Evolutionary conservation across 2,888 invertebrate genomes (phyloP).

Genomic region (Hypomecis atomaria): DNA sequence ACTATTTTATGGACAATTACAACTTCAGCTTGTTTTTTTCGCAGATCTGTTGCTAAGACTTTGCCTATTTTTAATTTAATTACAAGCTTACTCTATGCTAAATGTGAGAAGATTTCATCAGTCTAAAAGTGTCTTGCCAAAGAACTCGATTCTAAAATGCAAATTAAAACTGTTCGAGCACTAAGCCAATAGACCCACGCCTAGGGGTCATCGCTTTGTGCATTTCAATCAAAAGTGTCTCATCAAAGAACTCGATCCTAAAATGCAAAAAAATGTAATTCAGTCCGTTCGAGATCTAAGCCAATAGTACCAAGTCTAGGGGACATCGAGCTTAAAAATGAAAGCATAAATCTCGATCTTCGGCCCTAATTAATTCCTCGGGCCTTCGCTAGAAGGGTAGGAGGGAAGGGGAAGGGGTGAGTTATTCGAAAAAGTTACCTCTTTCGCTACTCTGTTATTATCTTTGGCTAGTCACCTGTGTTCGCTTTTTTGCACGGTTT

Average conservation of each 20-base stretch:
- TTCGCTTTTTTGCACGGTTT: slow-evolving; percentile 26
- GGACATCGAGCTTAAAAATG: slow-evolving; percentile 82
- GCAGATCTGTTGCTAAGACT: too few species aligned
- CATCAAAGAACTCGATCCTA: not conserved
- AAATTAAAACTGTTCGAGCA: slow-evolving; percentile 14
- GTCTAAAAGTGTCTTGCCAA: too few species aligned
- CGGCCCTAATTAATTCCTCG: slow-evolving; percentile 83
- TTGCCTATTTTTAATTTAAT: too few species aligned
- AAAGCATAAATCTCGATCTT: slow-evolving; percentile 84
- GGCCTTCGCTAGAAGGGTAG: slow-evolving; percentile 67
- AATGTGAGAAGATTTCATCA: too few species aligned
- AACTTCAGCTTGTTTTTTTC: too few species aligned
- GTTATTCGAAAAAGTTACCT: slow-evolving; percentile 74
- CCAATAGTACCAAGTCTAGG: slow-evolving; percentile 48
- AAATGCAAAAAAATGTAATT: not conserved
- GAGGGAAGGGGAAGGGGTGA: slow-evolving; percentile 56
- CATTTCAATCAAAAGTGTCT: too few species aligned
- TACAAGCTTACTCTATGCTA: too few species aligned
- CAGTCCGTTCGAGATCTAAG: slow-evolving; percentile 33
- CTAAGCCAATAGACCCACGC: slow-evolving; percentile 11
- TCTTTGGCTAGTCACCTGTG: slow-evolving; percentile 68
- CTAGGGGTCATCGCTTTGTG: too few species aligned
- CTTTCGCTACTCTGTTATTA: slow-evolving; percentile 61
- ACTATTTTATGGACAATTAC: too few species aligned
- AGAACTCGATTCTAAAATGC: too few species aligned